phyloP scores from a whole-genome alignment of 1,140 invertebrate species.

The Bombus affinis region DNA sequence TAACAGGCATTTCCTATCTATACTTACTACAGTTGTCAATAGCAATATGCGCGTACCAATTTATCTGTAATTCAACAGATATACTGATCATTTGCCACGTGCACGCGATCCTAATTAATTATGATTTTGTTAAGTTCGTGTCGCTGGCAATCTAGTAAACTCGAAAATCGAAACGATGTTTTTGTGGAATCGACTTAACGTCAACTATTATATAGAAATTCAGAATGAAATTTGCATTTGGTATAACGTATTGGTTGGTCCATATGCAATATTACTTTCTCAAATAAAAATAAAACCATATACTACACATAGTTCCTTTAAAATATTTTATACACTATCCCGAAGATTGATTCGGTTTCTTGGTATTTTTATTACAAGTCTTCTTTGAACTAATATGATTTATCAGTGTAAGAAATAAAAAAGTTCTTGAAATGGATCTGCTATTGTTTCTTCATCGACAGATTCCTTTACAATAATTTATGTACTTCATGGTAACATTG shows the following conservation, averaged over 20 bases:
- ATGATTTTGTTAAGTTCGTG: slow-evolving; percentile 38
- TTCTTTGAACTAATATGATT: too few species aligned
- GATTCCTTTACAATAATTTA: too few species aligned
- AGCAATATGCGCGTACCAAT: slow-evolving; percentile 18
- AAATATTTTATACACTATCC: too few species aligned
- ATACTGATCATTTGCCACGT: slow-evolving; percentile 40
- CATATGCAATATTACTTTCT: background rate
- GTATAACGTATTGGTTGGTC: background rate
- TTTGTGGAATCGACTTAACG: background rate
- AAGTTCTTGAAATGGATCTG: too few species aligned
- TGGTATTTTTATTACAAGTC: too few species aligned
- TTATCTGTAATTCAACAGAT: slow-evolving; percentile 49
- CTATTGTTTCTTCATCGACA: too few species aligned
- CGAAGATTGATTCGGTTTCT: too few species aligned
- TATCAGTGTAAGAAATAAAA: too few species aligned
- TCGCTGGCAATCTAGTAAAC: background rate
- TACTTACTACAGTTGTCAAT: slow-evolving; percentile 44
- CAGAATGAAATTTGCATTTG: background rate
- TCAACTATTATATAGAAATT: background rate
- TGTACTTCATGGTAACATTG: too few species aligned
- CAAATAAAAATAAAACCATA: too few species aligned
- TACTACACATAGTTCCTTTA: too few species aligned
- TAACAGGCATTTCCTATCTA: slow-evolving; percentile 24
- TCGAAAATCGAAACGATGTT: background rate
- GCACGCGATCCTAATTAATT: slow-evolving; percentile 59